phyloP scores from a whole-genome alignment of 2,113 vertebrate species.

The Casuarius casuarius region DNA sequence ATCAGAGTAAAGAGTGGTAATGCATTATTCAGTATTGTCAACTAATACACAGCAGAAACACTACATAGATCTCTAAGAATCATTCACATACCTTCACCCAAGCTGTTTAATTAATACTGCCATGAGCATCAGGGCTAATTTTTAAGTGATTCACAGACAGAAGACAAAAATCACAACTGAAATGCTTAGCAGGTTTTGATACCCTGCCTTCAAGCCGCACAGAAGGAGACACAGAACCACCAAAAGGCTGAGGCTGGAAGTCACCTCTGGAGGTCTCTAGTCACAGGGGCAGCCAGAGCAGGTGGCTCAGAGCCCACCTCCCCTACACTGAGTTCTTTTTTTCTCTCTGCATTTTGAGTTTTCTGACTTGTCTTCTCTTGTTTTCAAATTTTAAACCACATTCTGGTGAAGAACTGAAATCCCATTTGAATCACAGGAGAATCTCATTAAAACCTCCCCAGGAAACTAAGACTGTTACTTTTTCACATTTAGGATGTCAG shows the following conservation, averaged over 20 bases:
- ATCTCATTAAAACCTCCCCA: not conserved
- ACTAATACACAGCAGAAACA: not conserved
- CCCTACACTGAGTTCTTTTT: not conserved
- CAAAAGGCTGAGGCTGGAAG: not conserved
- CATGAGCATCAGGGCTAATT: not conserved
- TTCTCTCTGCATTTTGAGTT: not conserved
- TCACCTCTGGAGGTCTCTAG: not conserved
- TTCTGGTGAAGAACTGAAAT: not conserved
- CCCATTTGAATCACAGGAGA: not conserved
- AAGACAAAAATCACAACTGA: not conserved
- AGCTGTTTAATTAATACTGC: not conserved
- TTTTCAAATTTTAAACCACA: not conserved
- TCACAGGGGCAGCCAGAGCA: not conserved
- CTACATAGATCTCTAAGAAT: not conserved
- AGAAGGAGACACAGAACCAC: not conserved
- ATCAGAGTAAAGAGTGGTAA: not conserved
- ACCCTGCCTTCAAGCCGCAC: rapidly evolving
- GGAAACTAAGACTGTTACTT: not conserved
- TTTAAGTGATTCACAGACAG: not conserved
- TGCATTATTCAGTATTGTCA: not conserved
- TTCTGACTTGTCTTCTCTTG: not conserved
- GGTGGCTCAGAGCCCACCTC: not conserved
- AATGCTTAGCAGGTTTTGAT: not conserved
- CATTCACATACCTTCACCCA: not conserved
- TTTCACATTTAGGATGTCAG: not conserved